Conservation (phyloP, 2,888 invertebrate species). For the Eremobia ochroleuca region DNA sequence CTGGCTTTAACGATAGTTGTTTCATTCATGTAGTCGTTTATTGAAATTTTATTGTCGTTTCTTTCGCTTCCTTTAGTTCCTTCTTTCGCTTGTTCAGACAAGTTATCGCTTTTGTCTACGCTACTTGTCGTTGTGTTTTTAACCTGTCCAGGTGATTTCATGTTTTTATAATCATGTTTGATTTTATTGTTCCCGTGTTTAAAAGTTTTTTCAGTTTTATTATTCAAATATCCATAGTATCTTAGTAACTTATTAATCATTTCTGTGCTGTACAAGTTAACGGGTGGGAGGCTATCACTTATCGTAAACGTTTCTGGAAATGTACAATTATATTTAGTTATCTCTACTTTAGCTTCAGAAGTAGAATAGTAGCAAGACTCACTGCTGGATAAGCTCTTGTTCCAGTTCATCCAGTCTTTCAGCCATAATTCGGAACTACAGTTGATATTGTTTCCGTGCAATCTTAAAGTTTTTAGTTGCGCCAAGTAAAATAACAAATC, state of each 20-base stretch:
- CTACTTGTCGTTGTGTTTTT: constrained; percentile 60
- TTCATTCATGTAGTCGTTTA: constrained; percentile 79
- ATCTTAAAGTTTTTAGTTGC: constrained; percentile 92
- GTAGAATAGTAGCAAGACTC: constrained; percentile 88
- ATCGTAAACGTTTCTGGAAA: constrained; percentile 89
- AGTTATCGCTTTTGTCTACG: constrained; percentile 57
- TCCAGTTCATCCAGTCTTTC: constrained; percentile 92
- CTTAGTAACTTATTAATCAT: constrained; percentile 89
- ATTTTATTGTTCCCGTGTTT: constrained; percentile 75
- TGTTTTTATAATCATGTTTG: constrained; percentile 60
- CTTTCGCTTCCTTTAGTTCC: constrained; percentile 68
- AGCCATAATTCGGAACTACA: constrained; percentile 93
- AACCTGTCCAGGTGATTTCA: constrained; percentile 43
- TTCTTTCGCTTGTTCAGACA: constrained; percentile 64
- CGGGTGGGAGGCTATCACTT: constrained; percentile 88
- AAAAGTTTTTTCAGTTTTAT: constrained; percentile 84
- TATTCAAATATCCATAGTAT: constrained; percentile 87
- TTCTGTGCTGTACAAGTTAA: constrained; percentile 89
- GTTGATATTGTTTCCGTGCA: constrained; percentile 94
- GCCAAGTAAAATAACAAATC: constrained; percentile 93
- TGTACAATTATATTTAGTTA: constrained; percentile 88
- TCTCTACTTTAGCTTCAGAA: constrained; percentile 84
- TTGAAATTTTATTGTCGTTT: constrained; percentile 76
- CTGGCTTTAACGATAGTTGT: constrained; percentile 77
- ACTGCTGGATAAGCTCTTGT: constrained; percentile 81